Evolutionary conservation across 2,797 vertebrate species (phyloP).

Genomic region (Sebastolobus altivelis): DNA sequence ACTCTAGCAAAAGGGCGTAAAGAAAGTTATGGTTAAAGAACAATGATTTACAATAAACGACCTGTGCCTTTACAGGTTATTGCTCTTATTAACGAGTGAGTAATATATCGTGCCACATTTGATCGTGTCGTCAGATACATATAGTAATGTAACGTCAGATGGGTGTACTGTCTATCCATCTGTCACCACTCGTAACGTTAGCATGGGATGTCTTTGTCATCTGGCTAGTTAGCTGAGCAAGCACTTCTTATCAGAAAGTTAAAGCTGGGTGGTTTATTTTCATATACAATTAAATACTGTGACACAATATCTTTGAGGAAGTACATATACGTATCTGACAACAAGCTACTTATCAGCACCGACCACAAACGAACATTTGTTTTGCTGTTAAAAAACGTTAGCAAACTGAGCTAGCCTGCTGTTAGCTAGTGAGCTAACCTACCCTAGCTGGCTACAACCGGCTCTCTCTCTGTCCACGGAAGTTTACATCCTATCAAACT

Average conservation of each 20-base stretch:
- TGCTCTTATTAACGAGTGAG: no score
- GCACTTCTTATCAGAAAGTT: conserved; percentile 36
- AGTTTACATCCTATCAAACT: conserved; percentile 31
- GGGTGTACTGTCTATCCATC: neutral
- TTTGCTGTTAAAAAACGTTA: conserved; percentile 9
- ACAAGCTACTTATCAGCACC: no score
- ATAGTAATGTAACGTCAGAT: neutral
- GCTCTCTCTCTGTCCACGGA: conserved; percentile 18
- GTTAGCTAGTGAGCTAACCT: conserved; percentile 48
- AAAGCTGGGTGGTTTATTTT: neutral
- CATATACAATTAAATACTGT: fast-evolving
- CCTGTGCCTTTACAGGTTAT: neutral
- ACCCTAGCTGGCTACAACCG: conserved; percentile 23
- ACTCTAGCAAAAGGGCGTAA: neutral
- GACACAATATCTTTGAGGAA: fast-evolving
- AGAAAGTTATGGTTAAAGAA: neutral
- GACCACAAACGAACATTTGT: neutral
- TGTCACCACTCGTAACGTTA: conserved; percentile 6
- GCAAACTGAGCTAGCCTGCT: conserved; percentile 43
- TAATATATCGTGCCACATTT: neutral
- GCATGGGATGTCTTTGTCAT: conserved; percentile 56
- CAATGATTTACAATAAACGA: neutral
- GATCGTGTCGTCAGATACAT: neutral
- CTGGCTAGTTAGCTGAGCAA: conserved; percentile 9
- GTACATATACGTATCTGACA: neutral